Evolutionary conservation across 2,888 invertebrate species (phyloP).

Genomic region (Lutraria lutraria): DNA sequence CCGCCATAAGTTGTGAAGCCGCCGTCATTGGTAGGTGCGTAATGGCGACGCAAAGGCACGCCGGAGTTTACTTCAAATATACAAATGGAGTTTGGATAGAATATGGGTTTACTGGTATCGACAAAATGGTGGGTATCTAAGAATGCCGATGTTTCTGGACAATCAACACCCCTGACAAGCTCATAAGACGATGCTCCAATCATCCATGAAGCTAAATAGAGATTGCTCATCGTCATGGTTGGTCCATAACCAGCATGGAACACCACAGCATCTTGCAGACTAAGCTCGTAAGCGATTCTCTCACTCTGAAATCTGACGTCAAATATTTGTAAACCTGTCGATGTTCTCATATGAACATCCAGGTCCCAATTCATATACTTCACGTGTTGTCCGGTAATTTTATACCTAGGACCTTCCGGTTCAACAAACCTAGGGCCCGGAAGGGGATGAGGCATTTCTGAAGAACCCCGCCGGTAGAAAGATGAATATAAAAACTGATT

Average conservation of each 20-base stretch:
- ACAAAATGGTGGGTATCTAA: conserved; percentile 76
- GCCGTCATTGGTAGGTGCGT: conserved; percentile 67
- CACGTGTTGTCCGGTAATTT: conserved; percentile 79
- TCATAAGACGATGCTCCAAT: conserved; percentile 80
- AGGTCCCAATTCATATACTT: conserved; percentile 84
- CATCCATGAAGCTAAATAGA: conserved; percentile 78
- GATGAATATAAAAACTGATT: conserved; percentile 75
- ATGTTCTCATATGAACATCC: conserved; percentile 77
- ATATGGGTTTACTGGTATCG: conserved; percentile 68
- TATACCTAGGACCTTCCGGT: conserved; percentile 81
- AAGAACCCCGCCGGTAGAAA: conserved; percentile 71
- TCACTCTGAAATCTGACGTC: conserved; percentile 82
- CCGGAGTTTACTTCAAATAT: conserved; percentile 82
- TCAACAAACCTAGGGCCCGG: conserved; percentile 79
- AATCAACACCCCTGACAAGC: conserved; percentile 83
- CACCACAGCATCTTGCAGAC: conserved; percentile 80
- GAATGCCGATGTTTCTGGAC: conserved; percentile 82
- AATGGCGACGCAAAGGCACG: conserved; percentile 82
- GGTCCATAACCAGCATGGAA: conserved; percentile 82
- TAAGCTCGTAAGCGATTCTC: conserved; percentile 82
- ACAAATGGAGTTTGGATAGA: conserved; percentile 77
- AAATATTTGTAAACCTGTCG: conserved; percentile 79
- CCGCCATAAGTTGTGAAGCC: conserved; percentile 76
- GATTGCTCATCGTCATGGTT: conserved; percentile 72
- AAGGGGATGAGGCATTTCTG: conserved; percentile 70